These are phyloP conservation scores for Aldabrachelys gigantea DNA, from an alignment of 2,113 vertebrate genomes.

Conservation along the genomic window DNA sequence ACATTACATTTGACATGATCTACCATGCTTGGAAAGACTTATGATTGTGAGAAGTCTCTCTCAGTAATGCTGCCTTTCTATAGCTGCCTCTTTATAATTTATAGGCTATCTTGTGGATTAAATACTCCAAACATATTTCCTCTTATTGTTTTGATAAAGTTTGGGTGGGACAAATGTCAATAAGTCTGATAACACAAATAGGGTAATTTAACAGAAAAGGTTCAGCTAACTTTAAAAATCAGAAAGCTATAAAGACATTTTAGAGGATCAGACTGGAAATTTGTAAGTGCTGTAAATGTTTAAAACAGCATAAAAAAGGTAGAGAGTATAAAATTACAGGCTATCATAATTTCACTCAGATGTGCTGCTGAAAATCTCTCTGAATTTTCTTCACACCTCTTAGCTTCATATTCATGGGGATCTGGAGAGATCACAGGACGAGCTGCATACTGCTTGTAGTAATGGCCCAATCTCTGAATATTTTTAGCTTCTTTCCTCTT, in stretches of 20 bases:
- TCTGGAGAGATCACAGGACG: background rate
- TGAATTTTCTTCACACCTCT: background rate
- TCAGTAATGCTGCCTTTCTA: background rate
- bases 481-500: background rate
- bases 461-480: too few relatives aligned
- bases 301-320: background rate
- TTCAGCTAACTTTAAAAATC: background rate
- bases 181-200: background rate
- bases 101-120: background rate
- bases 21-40: background rate
- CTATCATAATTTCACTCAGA: too few relatives aligned
- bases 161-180: background rate
- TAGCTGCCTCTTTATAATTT: background rate
- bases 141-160: background rate
- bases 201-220: background rate
- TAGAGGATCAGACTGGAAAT: too few relatives aligned
- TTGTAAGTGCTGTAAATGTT: background rate
- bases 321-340: background rate
- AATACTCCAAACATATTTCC: background rate
- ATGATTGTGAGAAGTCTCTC: background rate
- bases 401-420: background rate
- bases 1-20: background rate
- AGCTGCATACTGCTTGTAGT: background rate
- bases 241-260: background rate
- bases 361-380: background rate